Evolutionary conservation across 2,113 vertebrate genomes (phyloP), one percentile per base, ranked within the genome.

Genomic region (Thryonomys swinderianus): DNA sequence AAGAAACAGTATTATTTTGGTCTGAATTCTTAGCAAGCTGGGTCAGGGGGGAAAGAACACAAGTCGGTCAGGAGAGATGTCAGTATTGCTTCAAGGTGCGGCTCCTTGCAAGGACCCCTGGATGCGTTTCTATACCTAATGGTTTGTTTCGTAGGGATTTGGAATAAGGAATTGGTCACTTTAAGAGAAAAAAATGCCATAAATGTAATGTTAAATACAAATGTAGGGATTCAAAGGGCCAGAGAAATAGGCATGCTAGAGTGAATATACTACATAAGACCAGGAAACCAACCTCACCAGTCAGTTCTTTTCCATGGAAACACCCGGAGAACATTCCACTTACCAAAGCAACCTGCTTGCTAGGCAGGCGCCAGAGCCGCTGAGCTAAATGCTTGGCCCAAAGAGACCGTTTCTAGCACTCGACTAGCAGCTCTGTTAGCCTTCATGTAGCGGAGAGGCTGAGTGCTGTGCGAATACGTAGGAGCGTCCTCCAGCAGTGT

Each of bases 361-460:
- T n/a, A n/a, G n/a, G n/a, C n/a, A n/a, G n/a, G n/a, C n/a, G n/a
- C n/a, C n/a, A n/a, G 48, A 51, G 10, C 48, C 48, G 10, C 48
- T 51, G 48, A 51, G 48, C 48, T 51, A 51, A 51, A 51, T 51
- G 6, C 48, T 10, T 51, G 48, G 48, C 5, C 48, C 48, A 91
- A 59, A 86, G 45, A 90, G 59, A 88, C 4, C 53, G 48, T 90
- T 79, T 92, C 64, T 82, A 85, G 90, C 7, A 67, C 21, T 78
- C 59, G 34, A 71, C 66, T 83, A 66, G 37, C 4, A 61, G 76
- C 71, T 93, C 48, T 80, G 91, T 93, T 95, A 92, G 80, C 45
- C 83, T 91, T 57, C 88, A n/a, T 86, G 85, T 96, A 51, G 34
- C 42, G 82, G 30, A 81, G 78, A 91, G 79, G 55, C 85, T 57